A percentile compares a stretch with the other conserved stretches of the same genome.
These are phyloP conservation scores for Agonopterix subpropinquella DNA, from an alignment of 2,888 invertebrate genomes.

Conservation along the genomic window DNA sequence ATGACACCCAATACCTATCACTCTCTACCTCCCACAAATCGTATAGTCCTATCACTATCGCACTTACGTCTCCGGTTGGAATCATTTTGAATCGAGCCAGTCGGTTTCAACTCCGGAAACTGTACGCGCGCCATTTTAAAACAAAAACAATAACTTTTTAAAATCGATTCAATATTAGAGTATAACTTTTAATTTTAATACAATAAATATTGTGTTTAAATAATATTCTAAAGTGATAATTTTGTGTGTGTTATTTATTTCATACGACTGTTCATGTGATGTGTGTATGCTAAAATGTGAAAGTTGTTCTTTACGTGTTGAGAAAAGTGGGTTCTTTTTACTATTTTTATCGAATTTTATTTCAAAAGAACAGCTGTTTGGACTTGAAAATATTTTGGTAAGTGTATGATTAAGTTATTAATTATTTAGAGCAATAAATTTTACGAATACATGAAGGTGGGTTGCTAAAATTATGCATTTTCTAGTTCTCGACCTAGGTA, in stretches of 20 bases:
- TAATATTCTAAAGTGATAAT: neutral
- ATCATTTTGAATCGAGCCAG: constrained; percentile 46
- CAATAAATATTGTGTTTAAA: neutral
- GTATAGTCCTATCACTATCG: constrained; percentile 34
- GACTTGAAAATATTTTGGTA: no score
- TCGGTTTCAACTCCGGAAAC: constrained; percentile 19
- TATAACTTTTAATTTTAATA: neutral
- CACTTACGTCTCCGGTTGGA: constrained; percentile 39
- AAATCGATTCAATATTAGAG: neutral
- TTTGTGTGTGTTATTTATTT: neutral
- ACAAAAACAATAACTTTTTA: constrained; percentile 4
- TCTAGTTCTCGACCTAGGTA: no score
- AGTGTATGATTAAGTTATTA: no score
- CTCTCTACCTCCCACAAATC: constrained; percentile 24
- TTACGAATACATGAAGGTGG: no score
- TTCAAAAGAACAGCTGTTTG: no score
- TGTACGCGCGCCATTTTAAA: constrained; percentile 6
- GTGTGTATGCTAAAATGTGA: constrained; percentile 52
- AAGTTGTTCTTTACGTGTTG: constrained; percentile 36
- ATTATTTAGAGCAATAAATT: no score
- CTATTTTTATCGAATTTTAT: neutral
- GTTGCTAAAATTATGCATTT: no score
- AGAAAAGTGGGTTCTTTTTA: constrained; percentile 24
- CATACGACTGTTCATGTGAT: neutral
- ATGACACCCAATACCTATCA: constrained; percentile 48